Base-by-base conservation (phyloP, 2,797 vertebrate species). In the Malacoctenus gilli region DNA sequence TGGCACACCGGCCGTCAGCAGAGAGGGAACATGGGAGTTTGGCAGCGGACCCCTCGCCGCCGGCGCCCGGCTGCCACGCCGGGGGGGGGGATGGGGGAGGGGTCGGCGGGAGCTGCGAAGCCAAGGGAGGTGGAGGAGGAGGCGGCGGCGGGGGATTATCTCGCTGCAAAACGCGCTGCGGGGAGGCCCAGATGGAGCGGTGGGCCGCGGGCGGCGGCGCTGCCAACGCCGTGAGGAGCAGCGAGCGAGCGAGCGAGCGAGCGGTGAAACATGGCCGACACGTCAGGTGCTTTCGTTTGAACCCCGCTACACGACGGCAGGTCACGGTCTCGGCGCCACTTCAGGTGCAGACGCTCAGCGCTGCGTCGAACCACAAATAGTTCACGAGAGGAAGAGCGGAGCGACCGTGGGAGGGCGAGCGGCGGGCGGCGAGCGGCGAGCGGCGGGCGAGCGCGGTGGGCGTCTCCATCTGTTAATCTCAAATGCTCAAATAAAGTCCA, bases 181-280 rank as follows among this genome's bases (percentile, higher is more conserved):
- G 73, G 71, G 75, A 71, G 48, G 76, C 75, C 80, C 84, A 88
- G 87, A 88, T 88, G 88, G 87, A 85, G 68, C 60, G 52, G 67
- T 73, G 73, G 59, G 75, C 68, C 59, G 75, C 42, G 76, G 72
- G 62, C 68, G 42, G 68, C 73, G 9, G 38, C 4, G 15, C 48
- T 52, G 77, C 78, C 79, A 84, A 77, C 57, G 34, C 41, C 61
- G 59, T 56, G 57, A 28, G 16, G 52, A 25, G 58, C 28, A 37
- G 61, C n/a, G 21, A 40, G 56, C 36, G 34, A 49, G 9, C 25
- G 5, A 28, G 25, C 25, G 25, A n/a, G 25, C n/a, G n/a, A n/a
- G n/a, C n/a, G n/a, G n/a, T n/a, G n/a, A n/a, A n/a, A n/a, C n/a
- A n/a, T n/a, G n/a, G n/a, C n/a, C n/a, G n/a, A n/a, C n/a, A n/a